Conservation (phyloP, 2,888 invertebrate genomes). For the Arrhopalites spinosus region DNA sequence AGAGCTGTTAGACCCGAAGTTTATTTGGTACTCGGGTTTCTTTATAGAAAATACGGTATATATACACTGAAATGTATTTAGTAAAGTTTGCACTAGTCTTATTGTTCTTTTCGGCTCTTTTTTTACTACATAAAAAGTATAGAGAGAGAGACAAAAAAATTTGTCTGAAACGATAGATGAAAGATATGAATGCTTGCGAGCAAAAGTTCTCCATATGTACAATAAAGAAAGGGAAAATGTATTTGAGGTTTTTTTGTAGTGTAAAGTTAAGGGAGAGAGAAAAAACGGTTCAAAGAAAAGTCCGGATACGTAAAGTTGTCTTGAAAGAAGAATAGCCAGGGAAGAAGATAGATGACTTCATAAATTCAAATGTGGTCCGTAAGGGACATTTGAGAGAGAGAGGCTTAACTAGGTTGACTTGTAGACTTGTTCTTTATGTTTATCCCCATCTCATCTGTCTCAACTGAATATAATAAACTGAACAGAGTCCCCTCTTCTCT, state of each 20-base stretch:
- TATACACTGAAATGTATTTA: too few relatives aligned
- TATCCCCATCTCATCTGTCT: not conserved
- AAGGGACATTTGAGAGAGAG: not conserved
- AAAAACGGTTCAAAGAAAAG: not conserved
- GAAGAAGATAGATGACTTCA: conserved; percentile 47
- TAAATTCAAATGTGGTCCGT: conserved; percentile 43
- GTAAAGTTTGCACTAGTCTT: too few relatives aligned
- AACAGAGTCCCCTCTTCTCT: not conserved
- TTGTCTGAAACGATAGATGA: conserved; percentile 21
- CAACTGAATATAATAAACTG: not conserved
- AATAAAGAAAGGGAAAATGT: not conserved
- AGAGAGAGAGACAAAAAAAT: too few relatives aligned
- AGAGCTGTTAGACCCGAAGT: too few relatives aligned
- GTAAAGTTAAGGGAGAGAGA: not conserved
- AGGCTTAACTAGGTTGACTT: conserved; percentile 16
- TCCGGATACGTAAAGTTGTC: conserved; percentile 38
- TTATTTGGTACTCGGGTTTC: too few relatives aligned
- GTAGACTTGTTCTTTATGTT: not conserved
- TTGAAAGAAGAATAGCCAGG: conserved; percentile 41
- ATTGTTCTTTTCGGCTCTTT: too few relatives aligned
- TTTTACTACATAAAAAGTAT: too few relatives aligned
- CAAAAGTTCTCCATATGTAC: conserved; percentile 7
- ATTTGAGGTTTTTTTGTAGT: not conserved
- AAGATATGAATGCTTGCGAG: conserved; percentile 23
- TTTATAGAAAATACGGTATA: too few relatives aligned